phyloP scores from a whole-genome alignment of 1,140 invertebrate genomes.

The Zaprionus nigranus region DNA sequence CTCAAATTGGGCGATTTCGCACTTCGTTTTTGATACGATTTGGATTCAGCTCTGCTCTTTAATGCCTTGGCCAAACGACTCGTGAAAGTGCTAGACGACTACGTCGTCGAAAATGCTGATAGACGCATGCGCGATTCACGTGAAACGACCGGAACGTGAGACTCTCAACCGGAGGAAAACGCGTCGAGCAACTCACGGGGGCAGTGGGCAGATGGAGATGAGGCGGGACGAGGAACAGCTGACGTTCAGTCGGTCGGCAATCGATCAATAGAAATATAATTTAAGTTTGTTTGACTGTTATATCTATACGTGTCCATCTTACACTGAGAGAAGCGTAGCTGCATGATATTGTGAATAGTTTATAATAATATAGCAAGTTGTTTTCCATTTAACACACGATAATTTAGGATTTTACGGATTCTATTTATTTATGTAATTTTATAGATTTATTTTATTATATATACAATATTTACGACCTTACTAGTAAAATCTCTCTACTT shows the following conservation, averaged over 20 bases:
- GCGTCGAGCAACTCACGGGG: background rate
- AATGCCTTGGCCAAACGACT: constrained; percentile 35
- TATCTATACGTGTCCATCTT: constrained; percentile 31
- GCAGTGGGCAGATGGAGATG: background rate
- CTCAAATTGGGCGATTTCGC: background rate
- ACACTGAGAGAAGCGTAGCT: constrained; percentile 12
- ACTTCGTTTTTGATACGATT: background rate
- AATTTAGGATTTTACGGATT: no score
- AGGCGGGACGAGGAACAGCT: constrained; percentile 8
- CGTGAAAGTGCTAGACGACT: constrained; percentile 57
- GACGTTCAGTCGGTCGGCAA: constrained; percentile 27
- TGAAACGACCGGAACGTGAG: constrained; percentile 52
- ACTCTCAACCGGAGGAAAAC: background rate
- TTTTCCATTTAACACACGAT: no score
- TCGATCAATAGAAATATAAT: constrained; percentile 69
- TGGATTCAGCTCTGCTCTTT: constrained; percentile 4
- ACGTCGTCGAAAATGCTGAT: constrained; percentile 18
- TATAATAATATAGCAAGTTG: no score
- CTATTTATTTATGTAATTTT: no score
- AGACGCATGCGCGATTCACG: constrained; percentile 72
- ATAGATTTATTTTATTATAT: no score
- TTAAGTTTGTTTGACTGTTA: constrained; percentile 57
- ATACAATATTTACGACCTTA: no score
- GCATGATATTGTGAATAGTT: background rate
- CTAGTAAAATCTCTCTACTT: no score